Evolutionary conservation across 1,140 invertebrate genomes (phyloP).

Genomic region (Hylaeus anthracinus): DNA sequence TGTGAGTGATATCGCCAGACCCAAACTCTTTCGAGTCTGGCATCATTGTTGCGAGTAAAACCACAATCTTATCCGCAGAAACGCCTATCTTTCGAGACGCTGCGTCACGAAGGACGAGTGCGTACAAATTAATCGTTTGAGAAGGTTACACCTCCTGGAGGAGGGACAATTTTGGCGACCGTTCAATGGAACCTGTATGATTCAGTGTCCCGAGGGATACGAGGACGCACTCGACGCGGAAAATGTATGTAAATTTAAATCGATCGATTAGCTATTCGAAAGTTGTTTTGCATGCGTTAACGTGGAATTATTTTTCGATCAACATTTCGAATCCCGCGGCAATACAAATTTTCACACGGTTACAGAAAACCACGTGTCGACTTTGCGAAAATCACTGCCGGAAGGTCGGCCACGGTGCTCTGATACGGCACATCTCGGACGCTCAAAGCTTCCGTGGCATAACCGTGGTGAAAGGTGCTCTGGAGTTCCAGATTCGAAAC

Average conservation of each 20-base stretch:
- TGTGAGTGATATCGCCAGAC: constrained; percentile 64
- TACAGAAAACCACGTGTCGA: constrained; percentile 66
- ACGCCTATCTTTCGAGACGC: constrained; percentile 79
- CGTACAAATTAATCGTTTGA: constrained; percentile 54
- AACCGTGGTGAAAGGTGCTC: constrained; percentile 83
- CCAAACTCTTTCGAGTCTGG: neutral
- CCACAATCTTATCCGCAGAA: constrained; percentile 54
- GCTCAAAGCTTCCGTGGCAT: constrained; percentile 79
- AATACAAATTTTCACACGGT: neutral
- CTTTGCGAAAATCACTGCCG: constrained; percentile 67
- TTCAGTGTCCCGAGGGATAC: constrained; percentile 82
- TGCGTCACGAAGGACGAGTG: constrained; percentile 83
- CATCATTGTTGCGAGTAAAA: neutral
- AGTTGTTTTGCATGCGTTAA: neutral
- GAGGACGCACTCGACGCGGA: constrained; percentile 68
- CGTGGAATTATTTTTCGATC: too few relatives aligned
- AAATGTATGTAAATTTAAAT: constrained; percentile 54
- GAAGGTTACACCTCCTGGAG: constrained; percentile 48
- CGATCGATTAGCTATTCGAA: neutral
- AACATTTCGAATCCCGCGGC: neutral
- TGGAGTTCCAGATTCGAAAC: constrained; percentile 84
- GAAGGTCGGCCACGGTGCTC: constrained; percentile 75
- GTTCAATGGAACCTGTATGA: constrained; percentile 79
- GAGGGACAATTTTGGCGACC: constrained; percentile 70
- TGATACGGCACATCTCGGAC: constrained; percentile 71